A percentile compares a stretch with the other conserved stretches of the same genome.
Conservation (phyloP, 2,797 vertebrate genomes). For the Malacoctenus gilli region DNA sequence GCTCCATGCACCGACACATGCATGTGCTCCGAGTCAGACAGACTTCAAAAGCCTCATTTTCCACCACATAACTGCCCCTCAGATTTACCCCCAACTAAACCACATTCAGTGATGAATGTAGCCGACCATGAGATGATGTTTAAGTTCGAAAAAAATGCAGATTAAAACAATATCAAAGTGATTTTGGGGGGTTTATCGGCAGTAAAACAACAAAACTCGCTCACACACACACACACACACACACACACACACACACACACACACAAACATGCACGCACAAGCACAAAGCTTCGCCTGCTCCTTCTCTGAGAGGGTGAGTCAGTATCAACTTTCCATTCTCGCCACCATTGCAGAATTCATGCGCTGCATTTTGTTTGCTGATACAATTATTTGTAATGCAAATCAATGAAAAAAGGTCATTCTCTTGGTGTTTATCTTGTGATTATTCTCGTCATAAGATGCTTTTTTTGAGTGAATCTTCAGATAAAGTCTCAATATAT, state of each 20-base stretch:
- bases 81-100: conserved; percentile 4
- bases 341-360: conserved; percentile 14
- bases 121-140: too few species aligned
- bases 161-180: too few species aligned
- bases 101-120: background rate
- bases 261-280: too few species aligned
- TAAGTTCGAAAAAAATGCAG: too few species aligned
- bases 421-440: too few species aligned
- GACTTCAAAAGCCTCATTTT: conserved; percentile 35
- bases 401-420: too few species aligned
- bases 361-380: conserved; percentile 23
- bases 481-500: too few species aligned
- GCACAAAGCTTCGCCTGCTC: background rate
- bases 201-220: too few species aligned
- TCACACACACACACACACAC: background rate
- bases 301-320: conserved; percentile 39
- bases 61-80: conserved; percentile 38
- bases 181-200: too few species aligned
- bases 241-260: conserved; percentile 6
- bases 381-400: conserved; percentile 1
- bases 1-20: conserved; percentile 57
- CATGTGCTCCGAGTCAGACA: conserved; percentile 50
- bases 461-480: too few species aligned
- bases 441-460: too few species aligned
- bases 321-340: conserved; percentile 24